Percentiles rank a stretch among this genome's conserved stretches.
phyloP scores from a whole-genome alignment of 2,888 invertebrate species.

The Formica aserva region DNA sequence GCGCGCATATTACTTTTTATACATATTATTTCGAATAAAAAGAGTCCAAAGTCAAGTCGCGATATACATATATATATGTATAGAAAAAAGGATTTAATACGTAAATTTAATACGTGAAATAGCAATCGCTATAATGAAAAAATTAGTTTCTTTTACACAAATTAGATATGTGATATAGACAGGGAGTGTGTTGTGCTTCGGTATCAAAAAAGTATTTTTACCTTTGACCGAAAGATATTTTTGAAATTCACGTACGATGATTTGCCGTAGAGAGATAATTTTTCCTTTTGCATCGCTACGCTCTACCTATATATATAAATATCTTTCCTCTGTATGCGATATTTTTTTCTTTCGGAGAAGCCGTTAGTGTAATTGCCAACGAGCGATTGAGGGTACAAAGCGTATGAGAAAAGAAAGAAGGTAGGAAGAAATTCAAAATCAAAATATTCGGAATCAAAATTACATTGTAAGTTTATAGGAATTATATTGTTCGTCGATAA shows the following conservation, averaged over 20 bases:
- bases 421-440: slow-evolving; percentile 70
- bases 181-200: slow-evolving; percentile 46
- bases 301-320: slow-evolving; percentile 28
- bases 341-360: slow-evolving; percentile 46
- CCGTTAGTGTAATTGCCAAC: slow-evolving; percentile 57
- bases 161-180: slow-evolving; percentile 40
- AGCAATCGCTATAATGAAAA: background rate
- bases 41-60: background rate
- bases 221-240: slow-evolving; percentile 59
- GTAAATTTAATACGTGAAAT: slow-evolving; percentile 34
- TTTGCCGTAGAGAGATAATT: slow-evolving; percentile 40
- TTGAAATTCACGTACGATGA: slow-evolving; percentile 47
- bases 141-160: slow-evolving; percentile 52
- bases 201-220: slow-evolving; percentile 60
- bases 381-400: slow-evolving; percentile 73
- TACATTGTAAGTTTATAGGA: slow-evolving; percentile 80
- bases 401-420: slow-evolving; percentile 31
- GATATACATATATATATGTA: background rate
- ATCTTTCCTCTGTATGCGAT: slow-evolving; percentile 46
- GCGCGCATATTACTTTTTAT: background rate
- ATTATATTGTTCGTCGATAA: slow-evolving; percentile 79
- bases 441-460: slow-evolving; percentile 83
- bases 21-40: slow-evolving; percentile 3
- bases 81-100: slow-evolving; percentile 9
- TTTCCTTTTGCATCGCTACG: slow-evolving; percentile 44